Evolutionary conservation across 2,797 vertebrate species (phyloP).

Genomic region (Bufotes viridis): DNA sequence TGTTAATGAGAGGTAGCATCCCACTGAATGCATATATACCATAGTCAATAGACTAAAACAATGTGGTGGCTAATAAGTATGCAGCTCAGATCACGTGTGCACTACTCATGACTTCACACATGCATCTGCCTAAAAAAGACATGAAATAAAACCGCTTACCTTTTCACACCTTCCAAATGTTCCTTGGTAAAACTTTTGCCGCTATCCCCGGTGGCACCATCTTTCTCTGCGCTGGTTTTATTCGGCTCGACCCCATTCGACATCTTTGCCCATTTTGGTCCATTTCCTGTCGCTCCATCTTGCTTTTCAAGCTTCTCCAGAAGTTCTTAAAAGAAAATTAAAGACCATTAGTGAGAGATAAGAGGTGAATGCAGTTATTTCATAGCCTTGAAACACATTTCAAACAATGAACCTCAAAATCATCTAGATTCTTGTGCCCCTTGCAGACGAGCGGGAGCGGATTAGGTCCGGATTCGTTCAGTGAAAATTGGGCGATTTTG

Average conservation of each 20-base stretch:
- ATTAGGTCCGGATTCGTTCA: too few relatives aligned
- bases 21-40: too few relatives aligned
- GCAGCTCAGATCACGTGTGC: too few relatives aligned
- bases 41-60: too few relatives aligned
- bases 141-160: slow-evolving; percentile 70
- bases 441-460: too few relatives aligned
- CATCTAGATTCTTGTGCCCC: too few relatives aligned
- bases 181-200: slow-evolving; percentile 89
- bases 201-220: slow-evolving; percentile 73
- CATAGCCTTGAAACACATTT: background rate
- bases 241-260: slow-evolving; percentile 71
- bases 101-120: too few relatives aligned
- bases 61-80: too few relatives aligned
- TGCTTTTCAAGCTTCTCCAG: slow-evolving; percentile 88
- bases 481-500: too few relatives aligned
- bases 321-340: slow-evolving; percentile 75
- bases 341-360: background rate
- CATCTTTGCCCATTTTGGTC: slow-evolving; percentile 79
- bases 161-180: slow-evolving; percentile 91
- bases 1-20: too few relatives aligned
- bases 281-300: slow-evolving; percentile 83
- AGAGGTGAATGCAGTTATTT: background rate
- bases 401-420: background rate
- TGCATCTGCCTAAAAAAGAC: background rate
- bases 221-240: slow-evolving; percentile 71